Evolutionary conservation across 2,797 vertebrate genomes (phyloP).

Genomic region (Tadarida brasiliensis): DNA sequence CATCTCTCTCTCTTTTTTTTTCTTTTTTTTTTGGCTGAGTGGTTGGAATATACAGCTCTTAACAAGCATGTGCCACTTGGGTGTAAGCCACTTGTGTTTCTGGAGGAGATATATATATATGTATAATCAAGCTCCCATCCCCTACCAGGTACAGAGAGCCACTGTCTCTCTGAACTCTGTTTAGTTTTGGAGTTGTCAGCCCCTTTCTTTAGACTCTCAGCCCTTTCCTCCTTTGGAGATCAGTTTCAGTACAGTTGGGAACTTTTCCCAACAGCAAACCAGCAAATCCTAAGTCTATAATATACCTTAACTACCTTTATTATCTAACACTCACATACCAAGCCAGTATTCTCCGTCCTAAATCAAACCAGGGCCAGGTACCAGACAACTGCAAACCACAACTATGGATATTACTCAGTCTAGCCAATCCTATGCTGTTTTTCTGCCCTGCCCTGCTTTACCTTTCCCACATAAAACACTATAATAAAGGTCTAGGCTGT

Average conservation of each 20-base stretch:
- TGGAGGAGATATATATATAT: background rate
- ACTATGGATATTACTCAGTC: background rate
- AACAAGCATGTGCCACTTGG: background rate
- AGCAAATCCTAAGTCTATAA: background rate
- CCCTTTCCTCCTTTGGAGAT: background rate
- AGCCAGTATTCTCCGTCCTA: background rate
- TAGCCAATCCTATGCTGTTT: background rate
- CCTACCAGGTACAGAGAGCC: background rate
- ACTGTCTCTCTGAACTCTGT: background rate
- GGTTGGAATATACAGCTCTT: background rate
- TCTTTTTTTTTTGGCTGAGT: background rate
- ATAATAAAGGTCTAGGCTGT: background rate
- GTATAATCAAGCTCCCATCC: background rate
- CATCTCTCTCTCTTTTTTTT: background rate
- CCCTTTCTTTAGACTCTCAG: background rate
- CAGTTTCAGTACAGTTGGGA: too few relatives aligned
- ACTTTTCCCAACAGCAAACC: background rate
- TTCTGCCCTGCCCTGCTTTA: background rate
- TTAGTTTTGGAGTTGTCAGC: background rate
- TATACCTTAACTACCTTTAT: background rate
- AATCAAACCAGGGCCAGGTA: background rate
- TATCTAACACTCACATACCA: background rate
- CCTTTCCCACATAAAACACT: background rate
- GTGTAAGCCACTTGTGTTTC: background rate
- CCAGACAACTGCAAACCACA: background rate